These are phyloP conservation scores for Brachyrhaphis roseni DNA, from an alignment of 2,797 vertebrate species.

Conservation along the genomic window DNA sequence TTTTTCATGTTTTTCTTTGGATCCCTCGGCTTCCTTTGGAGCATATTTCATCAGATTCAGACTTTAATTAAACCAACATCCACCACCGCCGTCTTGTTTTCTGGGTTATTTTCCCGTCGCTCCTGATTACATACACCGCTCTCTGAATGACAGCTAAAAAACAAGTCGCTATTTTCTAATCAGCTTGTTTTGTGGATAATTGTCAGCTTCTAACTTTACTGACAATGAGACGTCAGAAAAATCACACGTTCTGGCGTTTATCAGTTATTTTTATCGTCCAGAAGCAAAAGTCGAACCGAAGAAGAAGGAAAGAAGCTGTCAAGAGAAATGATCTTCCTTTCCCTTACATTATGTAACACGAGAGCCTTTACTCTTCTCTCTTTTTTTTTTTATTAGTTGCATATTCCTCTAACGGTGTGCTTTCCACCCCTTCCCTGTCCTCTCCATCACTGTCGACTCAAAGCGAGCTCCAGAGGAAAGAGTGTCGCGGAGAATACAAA, in stretches of 20 bases:
- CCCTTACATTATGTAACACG: not conserved
- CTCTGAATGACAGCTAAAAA: slow-evolving; percentile 1
- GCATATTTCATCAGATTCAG: not conserved
- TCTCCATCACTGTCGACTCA: slow-evolving; percentile 57
- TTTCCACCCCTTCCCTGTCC: slow-evolving; percentile 19
- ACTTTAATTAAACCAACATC: slow-evolving; percentile 1
- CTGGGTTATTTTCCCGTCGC: not conserved
- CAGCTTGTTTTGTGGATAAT: slow-evolving; percentile 10
- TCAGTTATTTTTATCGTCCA: not conserved
- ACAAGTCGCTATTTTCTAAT: slow-evolving; percentile 9
- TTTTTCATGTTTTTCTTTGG: not conserved
- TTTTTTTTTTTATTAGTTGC: slow-evolving; percentile 6
- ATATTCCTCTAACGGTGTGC: slow-evolving; percentile 34
- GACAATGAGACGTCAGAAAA: not conserved
- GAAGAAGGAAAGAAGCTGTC: not conserved
- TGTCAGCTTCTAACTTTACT: slow-evolving; percentile 2
- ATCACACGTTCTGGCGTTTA: not conserved
- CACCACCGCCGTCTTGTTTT: not conserved
- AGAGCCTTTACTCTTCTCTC: slow-evolving; percentile 4
- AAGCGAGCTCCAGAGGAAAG: slow-evolving; percentile 18
- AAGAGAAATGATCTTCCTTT: not conserved
- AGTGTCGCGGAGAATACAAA: slow-evolving; percentile 19
- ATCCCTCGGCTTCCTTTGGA: not conserved
- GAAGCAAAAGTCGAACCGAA: not conserved
- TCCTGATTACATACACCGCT: slow-evolving; percentile 3